Base-by-base conservation (phyloP, 2,113 vertebrate genomes). In the Furnarius figulus region DNA sequence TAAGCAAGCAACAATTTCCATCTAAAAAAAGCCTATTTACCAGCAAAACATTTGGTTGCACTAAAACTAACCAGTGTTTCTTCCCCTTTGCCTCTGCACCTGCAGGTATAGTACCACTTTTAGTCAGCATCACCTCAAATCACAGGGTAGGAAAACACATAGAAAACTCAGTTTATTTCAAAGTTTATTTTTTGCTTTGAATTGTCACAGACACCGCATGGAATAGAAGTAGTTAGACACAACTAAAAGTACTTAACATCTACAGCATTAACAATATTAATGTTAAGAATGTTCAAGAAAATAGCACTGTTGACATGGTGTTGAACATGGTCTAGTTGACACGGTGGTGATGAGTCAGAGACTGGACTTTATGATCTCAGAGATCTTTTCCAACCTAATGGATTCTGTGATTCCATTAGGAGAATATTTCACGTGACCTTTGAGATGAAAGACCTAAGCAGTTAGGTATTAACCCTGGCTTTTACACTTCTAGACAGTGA, bases 11-110 rank as follows among this genome's bases (percentile, higher is more conserved):
- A 21, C 8, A 5, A 75, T 73, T 92, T 85, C 62, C 33, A 86
- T 40, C 80, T 42, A 35, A 94, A 95, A 89, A 93, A 87, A 65
- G 10, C 37, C 5, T 86, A 89, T 94, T 97, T 94, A 94, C 70
- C 73, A 93, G 92, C 86, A 95, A 95, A 94, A 92, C 67, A 94
- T 94, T 96, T 97, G 93, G 77, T 58, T 95, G 93, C n/a, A 82
- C 90, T 82, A 89, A 93, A 95, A 85, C n/a, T 62, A 89, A 50
- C 80, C 86, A 76, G 25, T 31, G 30, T 50, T 95, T 95, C 90
- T 90, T 96, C 92, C 95, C 46, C 70, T 87, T 81, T 0, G 1
- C 15, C 71, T 81, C 8, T 70, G 86, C 96, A 97, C 92, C 96
- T 96, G 96, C 24, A 28, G 90, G 53, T 84, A 58, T 73, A 85